Evolutionary conservation across 2,888 invertebrate genomes (phyloP).

Genomic region (Antheraea yamamai): DNA sequence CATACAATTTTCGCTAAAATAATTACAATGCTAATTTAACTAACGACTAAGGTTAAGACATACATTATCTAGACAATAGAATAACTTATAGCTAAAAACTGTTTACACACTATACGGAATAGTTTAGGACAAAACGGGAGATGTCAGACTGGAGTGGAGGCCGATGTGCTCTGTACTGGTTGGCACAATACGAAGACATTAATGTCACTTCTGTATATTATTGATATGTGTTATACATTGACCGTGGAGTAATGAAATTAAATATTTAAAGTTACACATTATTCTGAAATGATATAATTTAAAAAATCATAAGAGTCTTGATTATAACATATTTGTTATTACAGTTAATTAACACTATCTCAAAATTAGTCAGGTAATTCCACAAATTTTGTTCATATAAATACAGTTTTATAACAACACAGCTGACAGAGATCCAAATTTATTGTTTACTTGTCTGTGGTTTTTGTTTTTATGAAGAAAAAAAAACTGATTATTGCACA

Average conservation of each 20-base stretch:
- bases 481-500: neutral
- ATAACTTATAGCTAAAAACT: constrained; percentile 74
- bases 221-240: constrained; percentile 18
- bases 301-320: neutral
- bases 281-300: neutral
- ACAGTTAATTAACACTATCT: neutral
- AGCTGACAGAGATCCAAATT: neutral
- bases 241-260: neutral
- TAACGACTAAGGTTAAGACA: constrained; percentile 72
- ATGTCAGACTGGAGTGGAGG: constrained; percentile 51
- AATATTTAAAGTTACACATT: neutral
- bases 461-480: neutral
- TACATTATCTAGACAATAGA: constrained; percentile 73
- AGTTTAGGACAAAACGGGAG: constrained; percentile 51
- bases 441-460: neutral
- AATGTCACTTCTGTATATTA: neutral
- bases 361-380: neutral
- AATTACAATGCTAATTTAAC: constrained; percentile 67
- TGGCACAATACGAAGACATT: constrained; percentile 53
- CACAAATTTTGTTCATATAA: constrained; percentile 10
- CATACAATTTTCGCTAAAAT: constrained; percentile 67
- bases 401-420: neutral
- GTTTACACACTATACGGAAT: constrained; percentile 74
- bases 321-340: neutral
- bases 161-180: constrained; percentile 46